Evolutionary conservation across 37 sponge, comb jelly and placozoan species (phyloP).

Genomic region (Aphrocallistes beatrix): DNA sequence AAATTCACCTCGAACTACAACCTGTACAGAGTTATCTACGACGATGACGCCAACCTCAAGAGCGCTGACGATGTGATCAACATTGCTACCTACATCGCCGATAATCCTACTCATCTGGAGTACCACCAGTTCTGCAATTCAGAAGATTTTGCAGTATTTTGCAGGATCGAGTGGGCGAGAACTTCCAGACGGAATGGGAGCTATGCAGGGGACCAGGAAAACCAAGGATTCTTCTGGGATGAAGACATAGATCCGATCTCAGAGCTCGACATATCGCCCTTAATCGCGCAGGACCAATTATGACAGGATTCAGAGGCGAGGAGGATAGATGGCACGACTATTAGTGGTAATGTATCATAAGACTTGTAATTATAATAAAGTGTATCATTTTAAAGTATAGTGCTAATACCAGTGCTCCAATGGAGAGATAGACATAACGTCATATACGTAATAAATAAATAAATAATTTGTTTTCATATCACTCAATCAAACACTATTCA

Average conservation of each 20-base stretch:
- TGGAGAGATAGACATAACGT: too few species aligned
- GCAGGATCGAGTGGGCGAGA: not conserved
- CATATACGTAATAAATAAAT: too few species aligned
- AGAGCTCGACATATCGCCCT: not conserved
- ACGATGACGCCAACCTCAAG: not conserved
- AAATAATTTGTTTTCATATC: too few species aligned
- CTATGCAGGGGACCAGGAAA: not conserved
- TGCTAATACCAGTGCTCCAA: too few species aligned
- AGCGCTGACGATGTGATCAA: not conserved
- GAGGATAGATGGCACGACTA: too few species aligned
- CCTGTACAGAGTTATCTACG: conserved; percentile 8
- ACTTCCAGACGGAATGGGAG: not conserved
- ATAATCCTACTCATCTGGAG: not conserved
- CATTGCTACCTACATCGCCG: not conserved
- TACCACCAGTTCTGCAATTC: not conserved
- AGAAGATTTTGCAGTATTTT: not conserved
- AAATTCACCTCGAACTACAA: not conserved
- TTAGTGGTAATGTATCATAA: too few species aligned
- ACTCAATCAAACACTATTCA: not conserved
- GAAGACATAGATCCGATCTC: not conserved
- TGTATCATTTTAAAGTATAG: not conserved
- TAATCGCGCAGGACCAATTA: not conserved
- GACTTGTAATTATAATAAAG: not conserved
- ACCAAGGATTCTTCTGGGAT: conserved; percentile 1
- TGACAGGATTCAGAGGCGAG: too few species aligned